Evolutionary conservation across 2,888 invertebrate genomes (phyloP).

Genomic region (Octonoba sinensis): DNA sequence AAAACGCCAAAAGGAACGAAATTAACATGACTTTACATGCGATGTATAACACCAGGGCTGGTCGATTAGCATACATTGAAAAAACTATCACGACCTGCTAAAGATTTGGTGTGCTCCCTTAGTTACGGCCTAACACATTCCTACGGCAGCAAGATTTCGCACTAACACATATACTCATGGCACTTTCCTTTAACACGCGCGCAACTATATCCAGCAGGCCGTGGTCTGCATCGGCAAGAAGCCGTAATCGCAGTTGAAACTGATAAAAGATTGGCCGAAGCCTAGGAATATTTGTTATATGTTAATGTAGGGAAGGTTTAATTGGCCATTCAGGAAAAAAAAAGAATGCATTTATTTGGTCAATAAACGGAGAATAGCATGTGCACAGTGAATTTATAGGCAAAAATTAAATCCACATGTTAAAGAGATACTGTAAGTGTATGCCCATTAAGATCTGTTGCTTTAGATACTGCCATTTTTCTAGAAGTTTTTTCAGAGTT

Average conservation of each 20-base stretch:
- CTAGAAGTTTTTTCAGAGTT: too few relatives aligned
- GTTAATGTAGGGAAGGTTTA: slow-evolving; percentile 31
- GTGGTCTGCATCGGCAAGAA: slow-evolving; percentile 50
- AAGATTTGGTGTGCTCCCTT: slow-evolving; percentile 37
- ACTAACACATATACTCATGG: slow-evolving; percentile 1
- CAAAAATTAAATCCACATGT: not conserved
- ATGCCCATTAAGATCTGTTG: too few relatives aligned
- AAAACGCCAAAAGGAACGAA: slow-evolving; percentile 15
- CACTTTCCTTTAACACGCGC: slow-evolving; percentile 45
- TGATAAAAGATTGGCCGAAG: slow-evolving; percentile 33
- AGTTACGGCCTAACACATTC: slow-evolving; percentile 33
- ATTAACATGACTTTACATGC: slow-evolving; percentile 44
- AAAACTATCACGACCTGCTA: slow-evolving; percentile 39
- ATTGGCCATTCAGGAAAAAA: not conserved
- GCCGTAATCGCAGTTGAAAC: slow-evolving; percentile 33
- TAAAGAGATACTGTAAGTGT: not conserved
- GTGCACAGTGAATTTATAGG: not conserved
- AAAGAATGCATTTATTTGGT: not conserved
- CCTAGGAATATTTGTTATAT: slow-evolving; percentile 48
- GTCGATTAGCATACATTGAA: slow-evolving; percentile 41
- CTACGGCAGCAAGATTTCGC: too few relatives aligned
- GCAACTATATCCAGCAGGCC: not conserved
- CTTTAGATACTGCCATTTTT: too few relatives aligned
- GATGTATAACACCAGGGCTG: slow-evolving; percentile 46
- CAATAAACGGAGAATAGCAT: not conserved